Conservation (phyloP, 2,888 invertebrate genomes). For the Amblyjoppa fuscipennis region DNA sequence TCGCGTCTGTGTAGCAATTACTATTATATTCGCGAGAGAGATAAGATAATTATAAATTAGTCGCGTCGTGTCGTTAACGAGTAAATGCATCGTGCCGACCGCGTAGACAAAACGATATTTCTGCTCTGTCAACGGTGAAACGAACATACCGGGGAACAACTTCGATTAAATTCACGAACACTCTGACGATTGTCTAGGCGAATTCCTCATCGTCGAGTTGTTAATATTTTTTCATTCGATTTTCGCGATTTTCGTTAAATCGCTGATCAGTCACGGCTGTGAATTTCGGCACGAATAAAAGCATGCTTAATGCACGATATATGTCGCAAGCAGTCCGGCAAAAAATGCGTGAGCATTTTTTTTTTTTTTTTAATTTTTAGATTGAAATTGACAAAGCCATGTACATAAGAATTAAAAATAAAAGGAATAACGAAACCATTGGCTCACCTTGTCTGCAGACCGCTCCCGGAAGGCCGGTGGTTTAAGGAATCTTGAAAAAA, state of each 20-base stretch:
- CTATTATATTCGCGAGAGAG: conserved; percentile 23
- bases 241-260: not conserved
- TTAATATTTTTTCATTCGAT: not conserved
- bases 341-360: not conserved
- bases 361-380: not conserved
- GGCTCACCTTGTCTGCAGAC: conserved; percentile 17
- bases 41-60: conserved; percentile 35
- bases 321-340: not conserved
- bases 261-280: not conserved
- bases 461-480: conserved; percentile 1
- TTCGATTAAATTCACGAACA: not conserved
- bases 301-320: not conserved
- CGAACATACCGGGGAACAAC: not conserved
- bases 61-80: conserved; percentile 40
- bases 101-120: not conserved
- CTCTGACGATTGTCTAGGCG: not conserved
- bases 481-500: not conserved
- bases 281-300: not conserved
- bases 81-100: conserved; percentile 9
- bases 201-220: not conserved
- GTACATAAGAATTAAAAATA: not conserved
- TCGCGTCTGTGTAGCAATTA: conserved; percentile 21
- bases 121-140: not conserved
- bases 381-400: not conserved
- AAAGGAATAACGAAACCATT: not conserved